These are phyloP conservation scores for Urocynchramus pylzowi DNA, from an alignment of 2,113 vertebrate species.

Conservation along the genomic window DNA sequence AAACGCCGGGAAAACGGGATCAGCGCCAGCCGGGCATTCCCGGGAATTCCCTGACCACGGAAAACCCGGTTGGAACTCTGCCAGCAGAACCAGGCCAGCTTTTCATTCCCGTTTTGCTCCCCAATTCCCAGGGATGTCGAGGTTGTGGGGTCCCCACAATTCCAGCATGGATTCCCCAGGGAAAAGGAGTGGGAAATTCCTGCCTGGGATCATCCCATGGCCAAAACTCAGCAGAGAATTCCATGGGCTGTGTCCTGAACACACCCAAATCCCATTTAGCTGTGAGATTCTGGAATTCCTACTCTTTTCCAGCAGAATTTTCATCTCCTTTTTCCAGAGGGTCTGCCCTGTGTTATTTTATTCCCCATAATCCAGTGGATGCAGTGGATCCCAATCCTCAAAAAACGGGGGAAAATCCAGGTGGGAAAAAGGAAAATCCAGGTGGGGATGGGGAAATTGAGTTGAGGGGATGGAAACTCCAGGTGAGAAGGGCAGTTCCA, in stretches of 20 bases:
- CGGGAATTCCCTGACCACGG: not conserved
- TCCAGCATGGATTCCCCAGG: not conserved
- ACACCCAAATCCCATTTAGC: fast-evolving
- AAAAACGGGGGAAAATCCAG: not conserved
- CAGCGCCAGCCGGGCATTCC: not conserved
- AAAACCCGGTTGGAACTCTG: not conserved
- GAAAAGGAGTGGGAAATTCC: not conserved
- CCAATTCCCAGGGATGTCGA: fast-evolving
- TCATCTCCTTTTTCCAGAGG: not conserved
- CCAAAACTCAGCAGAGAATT: fast-evolving
- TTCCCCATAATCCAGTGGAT: fast-evolving
- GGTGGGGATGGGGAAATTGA: no score
- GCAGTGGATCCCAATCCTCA: not conserved
- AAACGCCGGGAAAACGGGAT: not conserved
- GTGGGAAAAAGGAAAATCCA: not conserved
- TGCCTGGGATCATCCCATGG: fast-evolving
- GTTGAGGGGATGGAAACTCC: no score
- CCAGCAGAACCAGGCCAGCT: not conserved
- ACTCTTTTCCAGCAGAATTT: not conserved
- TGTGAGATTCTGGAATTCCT: fast-evolving
- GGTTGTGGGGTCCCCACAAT: no score
- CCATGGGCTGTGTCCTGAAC: not conserved
- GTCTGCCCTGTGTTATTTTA: not conserved
- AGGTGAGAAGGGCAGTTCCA: not conserved
- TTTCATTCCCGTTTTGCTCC: not conserved